Conservation (phyloP, 2,888 invertebrate species). For the Pandemis corylana region DNA sequence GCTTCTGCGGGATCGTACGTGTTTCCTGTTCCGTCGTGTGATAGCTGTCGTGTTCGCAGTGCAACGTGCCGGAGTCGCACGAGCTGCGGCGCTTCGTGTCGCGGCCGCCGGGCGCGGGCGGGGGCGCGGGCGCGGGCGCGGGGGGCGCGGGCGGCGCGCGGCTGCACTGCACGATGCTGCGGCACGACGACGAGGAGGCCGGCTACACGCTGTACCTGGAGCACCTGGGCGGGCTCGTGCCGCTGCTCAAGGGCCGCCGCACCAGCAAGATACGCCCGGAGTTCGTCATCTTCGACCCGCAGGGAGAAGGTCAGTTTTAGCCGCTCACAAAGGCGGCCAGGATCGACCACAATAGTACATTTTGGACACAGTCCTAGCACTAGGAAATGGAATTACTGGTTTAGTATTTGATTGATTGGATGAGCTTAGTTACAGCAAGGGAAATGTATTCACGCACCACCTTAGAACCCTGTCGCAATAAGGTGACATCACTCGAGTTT, state of each 20-base stretch:
- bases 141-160: conserved; percentile 91
- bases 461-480: too few species aligned
- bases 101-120: conserved; percentile 87
- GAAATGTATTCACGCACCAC: too few species aligned
- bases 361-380: too few species aligned
- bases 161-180: conserved; percentile 98
- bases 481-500: too few species aligned
- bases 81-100: conserved; percentile 97
- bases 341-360: too few species aligned
- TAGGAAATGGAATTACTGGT: too few species aligned
- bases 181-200: conserved; percentile 93
- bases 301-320: conserved; percentile 87
- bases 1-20: too few species aligned
- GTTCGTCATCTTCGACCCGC: conserved; percentile 98
- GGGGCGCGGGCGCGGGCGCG: conserved; percentile 86
- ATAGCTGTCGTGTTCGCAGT: conserved; percentile 80
- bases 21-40: neutral
- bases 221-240: conserved; percentile 98
- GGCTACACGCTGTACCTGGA: conserved; percentile 96
- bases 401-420: too few species aligned
- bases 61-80: conserved; percentile 96
- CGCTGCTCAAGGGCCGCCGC: conserved; percentile 96
- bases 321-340: too few species aligned
- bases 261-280: conserved; percentile 99
- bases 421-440: too few species aligned